Conservation (phyloP, 2,888 invertebrate genomes). For the Spodoptera exigua region DNA sequence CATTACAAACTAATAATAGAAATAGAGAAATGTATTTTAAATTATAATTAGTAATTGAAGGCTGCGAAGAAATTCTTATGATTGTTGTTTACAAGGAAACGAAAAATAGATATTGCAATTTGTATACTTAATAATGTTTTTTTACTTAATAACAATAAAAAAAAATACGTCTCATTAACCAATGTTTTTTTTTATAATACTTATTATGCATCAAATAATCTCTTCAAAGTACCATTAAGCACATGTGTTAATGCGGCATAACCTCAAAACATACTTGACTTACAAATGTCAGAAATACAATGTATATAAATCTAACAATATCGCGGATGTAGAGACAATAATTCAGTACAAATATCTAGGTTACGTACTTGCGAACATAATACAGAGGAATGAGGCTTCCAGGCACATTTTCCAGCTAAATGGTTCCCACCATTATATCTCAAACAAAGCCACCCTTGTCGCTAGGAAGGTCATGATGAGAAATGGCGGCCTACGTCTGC, state of each 20-base stretch:
- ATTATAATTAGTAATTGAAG: too few relatives aligned
- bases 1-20: not conserved
- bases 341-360: slow-evolving; percentile 53
- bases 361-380: slow-evolving; percentile 50
- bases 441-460: slow-evolving; percentile 82
- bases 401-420: slow-evolving; percentile 78
- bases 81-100: too few relatives aligned
- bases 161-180: too few relatives aligned
- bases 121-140: too few relatives aligned
- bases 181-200: too few relatives aligned
- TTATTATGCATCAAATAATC: too few relatives aligned
- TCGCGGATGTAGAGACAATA: slow-evolving; percentile 41
- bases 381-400: slow-evolving; percentile 65
- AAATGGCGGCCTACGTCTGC: slow-evolving; percentile 69
- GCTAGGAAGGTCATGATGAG: slow-evolving; percentile 80
- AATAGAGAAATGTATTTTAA: not conserved
- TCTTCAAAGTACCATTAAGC: too few relatives aligned
- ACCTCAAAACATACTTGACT: too few relatives aligned
- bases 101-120: too few relatives aligned
- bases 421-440: slow-evolving; percentile 79
- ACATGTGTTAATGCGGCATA: too few relatives aligned
- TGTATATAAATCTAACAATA: slow-evolving; percentile 16
- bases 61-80: too few relatives aligned
- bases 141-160: too few relatives aligned
- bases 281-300: not conserved